Conservation (phyloP, 2,113 vertebrate genomes). For the Cyanoliseus patagonus region DNA sequence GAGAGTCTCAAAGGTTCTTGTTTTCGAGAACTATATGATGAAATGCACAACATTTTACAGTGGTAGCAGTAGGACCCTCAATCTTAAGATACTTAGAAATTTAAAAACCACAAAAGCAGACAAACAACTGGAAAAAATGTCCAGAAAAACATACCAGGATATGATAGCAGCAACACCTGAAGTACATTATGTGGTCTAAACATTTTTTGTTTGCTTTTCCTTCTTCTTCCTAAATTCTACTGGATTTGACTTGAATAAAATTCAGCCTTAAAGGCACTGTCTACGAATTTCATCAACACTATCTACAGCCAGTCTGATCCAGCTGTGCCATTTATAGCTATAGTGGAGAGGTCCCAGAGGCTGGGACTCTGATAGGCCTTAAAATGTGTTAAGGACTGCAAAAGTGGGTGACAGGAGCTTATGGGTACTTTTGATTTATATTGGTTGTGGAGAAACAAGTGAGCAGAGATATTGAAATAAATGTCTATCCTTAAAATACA, state of each 20-base stretch:
- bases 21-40: neutral
- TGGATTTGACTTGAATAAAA: neutral
- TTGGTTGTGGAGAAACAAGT: neutral
- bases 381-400: neutral
- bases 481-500: neutral
- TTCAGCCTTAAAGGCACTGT: neutral
- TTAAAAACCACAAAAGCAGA: neutral
- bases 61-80: neutral
- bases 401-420: neutral
- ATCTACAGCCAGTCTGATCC: rapidly evolving
- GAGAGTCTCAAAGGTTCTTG: neutral
- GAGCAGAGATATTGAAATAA: neutral
- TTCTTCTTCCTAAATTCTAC: neutral
- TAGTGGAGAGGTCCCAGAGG: neutral
- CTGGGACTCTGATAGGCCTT: neutral
- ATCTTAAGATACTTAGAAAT: neutral
- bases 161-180: neutral
- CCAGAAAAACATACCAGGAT: neutral
- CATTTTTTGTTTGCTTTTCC: neutral
- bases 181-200: neutral
- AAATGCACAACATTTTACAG: neutral
- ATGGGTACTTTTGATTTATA: neutral
- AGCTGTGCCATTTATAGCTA: neutral
- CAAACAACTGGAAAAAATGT: neutral
- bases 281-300: neutral